Evolutionary conservation across 2,113 vertebrate genomes (phyloP), one percentile per base, ranked within the genome.

Genomic region (Thryonomys swinderianus): DNA sequence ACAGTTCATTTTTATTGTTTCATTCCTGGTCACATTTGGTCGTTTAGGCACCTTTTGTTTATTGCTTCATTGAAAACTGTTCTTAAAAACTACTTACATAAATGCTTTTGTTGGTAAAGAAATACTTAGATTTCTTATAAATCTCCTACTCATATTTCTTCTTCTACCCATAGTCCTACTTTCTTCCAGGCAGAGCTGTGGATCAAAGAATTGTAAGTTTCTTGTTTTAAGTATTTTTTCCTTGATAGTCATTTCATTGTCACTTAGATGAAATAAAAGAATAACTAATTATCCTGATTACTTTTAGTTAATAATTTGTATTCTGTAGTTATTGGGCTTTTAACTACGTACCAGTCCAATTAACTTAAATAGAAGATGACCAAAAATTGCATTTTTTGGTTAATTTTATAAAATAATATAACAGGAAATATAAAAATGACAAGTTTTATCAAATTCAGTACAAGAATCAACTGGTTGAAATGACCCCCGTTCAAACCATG

Each of bases 131-230:
- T 91, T 81, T 86, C 30, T 87, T 32, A 76, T 93, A 92, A 96
- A 7, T 53, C 12, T 67, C 2, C 21, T 92, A 20, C 3, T 88
- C 12, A 9, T 7, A 90, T 92, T 7, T 94, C 59, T 92, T 89
- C 85, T 37, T 34, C 83, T 0, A 3, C 85, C 94, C 93, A 37
- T 92, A 99, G 99, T 83, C 96, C 98, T 89, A 98, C 98, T 0
- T 99, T 98, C 97, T 99, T 99, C 98, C 98, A 99, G 93, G 99
- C 99, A 0, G 99, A 99, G 67, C 97, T 99, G 9, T 99, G 99
- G 99, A 99, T 99, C 98, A 99, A 99, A 98, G 99, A 99, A 98
- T 96, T 99, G 99, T 99, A 97, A 99, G 99, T 99, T 87, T 21
- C 11, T 45, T 25, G 25, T 12, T 25, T 96, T 97, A 34, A 32